phyloP scores from a whole-genome alignment of 2,113 vertebrate genomes.

The Catharus fuscescens region DNA sequence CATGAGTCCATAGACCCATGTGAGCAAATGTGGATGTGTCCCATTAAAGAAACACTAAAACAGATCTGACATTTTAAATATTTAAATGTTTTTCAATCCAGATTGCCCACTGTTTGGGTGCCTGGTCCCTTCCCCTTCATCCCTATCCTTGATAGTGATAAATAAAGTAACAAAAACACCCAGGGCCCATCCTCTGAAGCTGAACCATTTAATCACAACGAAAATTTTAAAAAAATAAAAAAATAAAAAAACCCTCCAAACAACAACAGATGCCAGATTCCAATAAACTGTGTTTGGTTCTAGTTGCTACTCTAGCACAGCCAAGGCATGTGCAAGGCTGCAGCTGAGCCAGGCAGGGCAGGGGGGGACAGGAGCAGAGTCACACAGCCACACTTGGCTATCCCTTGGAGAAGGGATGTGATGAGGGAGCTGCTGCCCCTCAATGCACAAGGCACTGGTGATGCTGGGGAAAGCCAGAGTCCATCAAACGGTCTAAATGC shows the following conservation, averaged over 20 bases:
- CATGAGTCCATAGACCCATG: not conserved
- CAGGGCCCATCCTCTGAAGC: not conserved
- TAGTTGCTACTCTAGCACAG: not conserved
- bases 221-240: not conserved
- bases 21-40: rapidly evolving
- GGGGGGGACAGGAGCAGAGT: not conserved
- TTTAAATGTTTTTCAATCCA: not conserved
- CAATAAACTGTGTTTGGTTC: not conserved
- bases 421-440: not conserved
- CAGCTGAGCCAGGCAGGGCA: not conserved
- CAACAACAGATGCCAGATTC: not conserved
- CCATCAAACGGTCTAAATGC: not conserved
- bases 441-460: rapidly evolving
- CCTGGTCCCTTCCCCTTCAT: not conserved
- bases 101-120: not conserved
- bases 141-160: not conserved
- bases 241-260: no score
- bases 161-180: not conserved
- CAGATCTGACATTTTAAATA: not conserved
- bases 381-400: not conserved
- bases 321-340: not conserved
- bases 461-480: not conserved
- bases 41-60: not conserved
- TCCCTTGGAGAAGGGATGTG: not conserved
- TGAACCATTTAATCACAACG: not conserved